phyloP scores from a whole-genome alignment of 2,888 invertebrate species.

The Merodon equestris region DNA sequence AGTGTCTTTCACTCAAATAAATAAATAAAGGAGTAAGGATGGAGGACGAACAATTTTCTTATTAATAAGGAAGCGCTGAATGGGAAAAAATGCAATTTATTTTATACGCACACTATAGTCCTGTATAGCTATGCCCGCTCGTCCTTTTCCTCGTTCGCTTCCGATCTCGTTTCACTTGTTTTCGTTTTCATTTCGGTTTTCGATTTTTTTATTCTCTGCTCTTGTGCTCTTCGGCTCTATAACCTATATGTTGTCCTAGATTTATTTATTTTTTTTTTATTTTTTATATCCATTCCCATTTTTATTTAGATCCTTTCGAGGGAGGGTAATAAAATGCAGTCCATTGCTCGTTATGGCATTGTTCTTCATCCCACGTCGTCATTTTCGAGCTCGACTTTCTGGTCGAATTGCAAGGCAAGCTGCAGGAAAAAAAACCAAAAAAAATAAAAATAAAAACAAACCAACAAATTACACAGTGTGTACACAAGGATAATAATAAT shows the following conservation, averaged over 20 bases:
- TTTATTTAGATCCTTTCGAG: slow-evolving; percentile 61
- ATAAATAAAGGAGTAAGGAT: slow-evolving; percentile 27
- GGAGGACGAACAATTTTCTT: slow-evolving; percentile 54
- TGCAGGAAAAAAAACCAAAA: no score
- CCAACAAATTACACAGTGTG: slow-evolving; percentile 62
- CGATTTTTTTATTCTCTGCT: no score
- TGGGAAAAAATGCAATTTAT: slow-evolving; percentile 59
- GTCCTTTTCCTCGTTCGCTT: no score
- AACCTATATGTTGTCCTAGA: slow-evolving; percentile 67
- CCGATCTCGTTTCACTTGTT: slow-evolving; percentile 9
- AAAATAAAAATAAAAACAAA: slow-evolving; percentile 13
- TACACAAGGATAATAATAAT: slow-evolving; percentile 65
- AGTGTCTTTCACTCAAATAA: slow-evolving; percentile 42
- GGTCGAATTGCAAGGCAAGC: no score
- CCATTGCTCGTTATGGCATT: slow-evolving; percentile 65
- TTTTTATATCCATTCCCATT: slow-evolving; percentile 60
- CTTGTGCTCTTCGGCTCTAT: slow-evolving; percentile 17
- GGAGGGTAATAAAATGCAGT: slow-evolving; percentile 64
- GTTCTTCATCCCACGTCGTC: slow-evolving; percentile 50
- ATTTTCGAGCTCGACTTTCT: slow-evolving; percentile 26
- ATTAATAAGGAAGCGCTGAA: slow-evolving; percentile 62
- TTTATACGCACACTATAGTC: slow-evolving; percentile 43
- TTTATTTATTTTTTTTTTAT: slow-evolving; percentile 37
- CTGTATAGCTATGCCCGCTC: no score
- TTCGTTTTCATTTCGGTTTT: neutral